phyloP scores from a whole-genome alignment of 2,797 vertebrate species.

The Melanotaenia nigrans region DNA sequence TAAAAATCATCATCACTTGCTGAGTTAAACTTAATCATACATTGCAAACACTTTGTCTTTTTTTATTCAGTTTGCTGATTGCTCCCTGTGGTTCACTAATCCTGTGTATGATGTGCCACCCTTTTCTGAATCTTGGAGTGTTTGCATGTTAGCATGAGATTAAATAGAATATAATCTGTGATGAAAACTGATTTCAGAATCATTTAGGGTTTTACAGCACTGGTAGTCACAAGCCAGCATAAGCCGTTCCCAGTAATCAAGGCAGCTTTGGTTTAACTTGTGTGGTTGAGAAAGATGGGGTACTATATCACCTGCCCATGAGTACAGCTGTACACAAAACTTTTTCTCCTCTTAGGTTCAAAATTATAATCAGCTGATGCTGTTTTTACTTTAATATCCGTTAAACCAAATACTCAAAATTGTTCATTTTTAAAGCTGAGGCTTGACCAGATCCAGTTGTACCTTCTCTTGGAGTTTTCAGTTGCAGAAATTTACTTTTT shows the following conservation, averaged over 20 bases:
- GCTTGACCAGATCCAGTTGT: neutral
- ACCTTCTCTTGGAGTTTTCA: neutral
- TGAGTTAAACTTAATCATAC: neutral
- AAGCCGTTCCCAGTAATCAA: neutral
- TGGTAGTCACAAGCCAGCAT: neutral
- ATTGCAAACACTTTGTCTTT: neutral
- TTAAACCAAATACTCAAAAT: neutral
- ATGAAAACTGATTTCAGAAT: neutral
- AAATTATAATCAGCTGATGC: neutral
- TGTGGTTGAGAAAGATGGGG: neutral
- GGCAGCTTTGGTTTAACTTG: neutral
- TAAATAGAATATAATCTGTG: conserved; percentile 3
- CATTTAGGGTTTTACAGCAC: neutral
- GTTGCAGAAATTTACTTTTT: neutral
- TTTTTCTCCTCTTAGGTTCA: neutral
- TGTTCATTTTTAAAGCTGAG: neutral
- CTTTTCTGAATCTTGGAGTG: neutral
- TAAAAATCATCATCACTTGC: neutral
- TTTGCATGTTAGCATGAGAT: neutral
- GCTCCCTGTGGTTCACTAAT: conserved; percentile 11
- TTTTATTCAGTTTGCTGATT: neutral
- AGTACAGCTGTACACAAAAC: neutral
- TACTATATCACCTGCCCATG: neutral
- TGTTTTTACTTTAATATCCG: neutral
- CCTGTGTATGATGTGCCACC: neutral